Base-by-base conservation (phyloP, 2,113 vertebrate genomes). In the Cinclus mexicanus region DNA sequence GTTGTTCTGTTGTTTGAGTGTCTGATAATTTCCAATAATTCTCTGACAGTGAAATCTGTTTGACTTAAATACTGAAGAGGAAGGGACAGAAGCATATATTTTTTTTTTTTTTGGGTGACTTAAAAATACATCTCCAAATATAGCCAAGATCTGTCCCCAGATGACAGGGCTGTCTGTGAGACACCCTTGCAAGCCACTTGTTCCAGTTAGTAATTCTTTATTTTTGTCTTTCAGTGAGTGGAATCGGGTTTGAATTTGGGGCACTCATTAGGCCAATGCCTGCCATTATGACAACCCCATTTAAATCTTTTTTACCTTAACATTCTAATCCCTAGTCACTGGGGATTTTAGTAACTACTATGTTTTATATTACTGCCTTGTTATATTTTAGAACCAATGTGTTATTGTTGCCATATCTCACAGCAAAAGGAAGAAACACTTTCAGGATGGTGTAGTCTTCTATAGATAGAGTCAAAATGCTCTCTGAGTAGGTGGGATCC, bases 401-500 rank as follows among this genome's bases (percentile, higher is more conserved):
- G 94, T 94, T 96, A 93, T 93, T 95, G 81, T 92, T 95, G 77
- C 78, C 76, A 56, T 86, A 94, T 95, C 85, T 95, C 95, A 94
- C 95, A 89, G 92, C 72, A 55, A 95, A 95, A 88, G 91, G 79
- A 90, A 96, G 94, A 83, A 95, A 65, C 91, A 39, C 78, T 83
- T 86, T 95, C 83, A 75, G 95, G 56, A 92, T 92, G 94, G 70
- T 91, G 91, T 96, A 74, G 92, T 92, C 85, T 93, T 94, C 96
- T 94, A 93, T 89, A 96, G 83, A 97, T 95, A 93, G 92, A 90
- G 76, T 78, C 68, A 89, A 89, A 89, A 92, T 83, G 92, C 86
- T 95, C 85, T 77, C 91, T 74, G 92, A 95, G 95, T 97, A 93
- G 96, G 96, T 83, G 92, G 86, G 80, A 89, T 93, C 76, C 90